Evolutionary conservation across 2,888 invertebrate species (phyloP), one percentile per base, ranked within the genome.

Genomic region (Anodontia alba): DNA sequence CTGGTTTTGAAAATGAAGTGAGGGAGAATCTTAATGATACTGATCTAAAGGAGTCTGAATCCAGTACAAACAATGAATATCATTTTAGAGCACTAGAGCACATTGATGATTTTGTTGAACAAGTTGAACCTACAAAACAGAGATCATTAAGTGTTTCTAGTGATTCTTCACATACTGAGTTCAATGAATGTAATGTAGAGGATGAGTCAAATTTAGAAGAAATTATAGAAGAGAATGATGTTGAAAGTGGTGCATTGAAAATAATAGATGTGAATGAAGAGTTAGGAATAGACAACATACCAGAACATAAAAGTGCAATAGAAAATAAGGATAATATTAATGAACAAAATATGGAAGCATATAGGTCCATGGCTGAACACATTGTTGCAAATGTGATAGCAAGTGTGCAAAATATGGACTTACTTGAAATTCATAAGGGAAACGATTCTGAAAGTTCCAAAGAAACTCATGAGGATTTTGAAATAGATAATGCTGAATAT

Each of bases 111-210:
- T 62, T 33, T 33, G 62, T 62, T 62, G 62, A 62, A 17, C 5
- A 33, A 62, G 33, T 33, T 33, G 62, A 62, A 8, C 17, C 69
- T 20, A 8, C 17, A 12, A 38, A 69, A 42, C 23, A 26, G 12
- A 69, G 69, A 29, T 69, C 69, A 42, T 7, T 15, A 46, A 69
- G 69, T 43, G 29, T 46, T 66, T 83, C 82, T 70, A 78, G 66
- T 54, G 66, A 73, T 26, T 82, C 82, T 29, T 84, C 84, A 46
- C 83, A 85, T 74, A 78, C 69, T 57, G 85, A 85, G 3, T 85
- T 85, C 54, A 80, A 70, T 70, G 82, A 85, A 54, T 85, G 85
- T 83, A 72, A 81, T 81, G 85, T 85, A 36, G 82, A 82, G 73
- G 80, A 83, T 76, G 82, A 78, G n/a, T 77, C 79, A 15, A 67